Evolutionary conservation across 2,888 invertebrate species (phyloP).

Genomic region (Crocallis elinguaria): DNA sequence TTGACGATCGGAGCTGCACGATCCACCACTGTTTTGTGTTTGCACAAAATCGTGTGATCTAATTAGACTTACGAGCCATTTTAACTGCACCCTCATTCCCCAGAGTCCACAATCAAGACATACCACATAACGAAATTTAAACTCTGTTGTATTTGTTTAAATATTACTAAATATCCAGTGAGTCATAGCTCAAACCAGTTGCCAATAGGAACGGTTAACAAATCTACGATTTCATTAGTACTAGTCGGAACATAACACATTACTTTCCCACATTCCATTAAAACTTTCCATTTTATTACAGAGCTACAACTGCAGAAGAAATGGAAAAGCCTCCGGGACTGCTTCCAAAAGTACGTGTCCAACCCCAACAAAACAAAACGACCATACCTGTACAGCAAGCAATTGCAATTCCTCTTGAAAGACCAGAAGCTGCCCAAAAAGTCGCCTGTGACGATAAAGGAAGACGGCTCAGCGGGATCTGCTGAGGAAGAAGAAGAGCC

Average conservation of each 20-base stretch:
- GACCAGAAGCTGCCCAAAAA: constrained; percentile 45
- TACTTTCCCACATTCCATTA: neutral
- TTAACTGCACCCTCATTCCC: too few relatives aligned
- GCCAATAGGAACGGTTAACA: too few relatives aligned
- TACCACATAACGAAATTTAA: too few relatives aligned
- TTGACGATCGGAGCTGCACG: too few relatives aligned
- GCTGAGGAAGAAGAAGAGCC: constrained; percentile 46
- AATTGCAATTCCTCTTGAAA: constrained; percentile 67
- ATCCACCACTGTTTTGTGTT: too few relatives aligned
- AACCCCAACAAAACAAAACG: constrained; percentile 65
- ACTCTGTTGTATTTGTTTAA: too few relatives aligned
- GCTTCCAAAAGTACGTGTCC: constrained; percentile 67
- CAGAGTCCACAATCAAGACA: too few relatives aligned
- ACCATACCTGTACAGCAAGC: constrained; percentile 70
- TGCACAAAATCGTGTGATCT: too few relatives aligned
- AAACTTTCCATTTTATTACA: constrained; percentile 47
- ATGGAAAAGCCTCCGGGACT: constrained; percentile 78
- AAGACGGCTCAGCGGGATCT: constrained; percentile 52
- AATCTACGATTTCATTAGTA: too few relatives aligned
- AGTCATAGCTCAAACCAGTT: too few relatives aligned
- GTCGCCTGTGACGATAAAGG: constrained; percentile 19
- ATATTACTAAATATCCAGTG: too few relatives aligned
- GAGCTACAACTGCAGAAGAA: constrained; percentile 78
- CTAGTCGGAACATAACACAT: neutral
- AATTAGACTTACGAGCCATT: too few relatives aligned